A percentile compares a stretch with the other conserved stretches of the same genome.
phyloP scores from a whole-genome alignment of 2,113 vertebrate species.

The Oophaga pumilio region DNA sequence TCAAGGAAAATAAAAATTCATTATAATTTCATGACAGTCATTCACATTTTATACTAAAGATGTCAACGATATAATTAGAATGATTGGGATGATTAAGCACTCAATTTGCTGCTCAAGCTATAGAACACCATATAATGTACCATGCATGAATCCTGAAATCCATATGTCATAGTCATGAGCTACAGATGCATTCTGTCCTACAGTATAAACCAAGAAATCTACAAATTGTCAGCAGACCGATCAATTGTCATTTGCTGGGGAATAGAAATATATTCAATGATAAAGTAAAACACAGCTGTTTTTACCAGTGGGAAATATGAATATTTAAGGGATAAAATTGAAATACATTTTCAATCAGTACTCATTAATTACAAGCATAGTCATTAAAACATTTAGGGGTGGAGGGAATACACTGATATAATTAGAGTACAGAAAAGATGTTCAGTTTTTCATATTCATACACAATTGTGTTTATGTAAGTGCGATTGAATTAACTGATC shows the following conservation, averaged over 20 bases:
- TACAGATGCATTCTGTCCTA: not conserved
- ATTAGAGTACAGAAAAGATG: conserved; percentile 33
- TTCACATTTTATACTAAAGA: not conserved
- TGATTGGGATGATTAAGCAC: not conserved
- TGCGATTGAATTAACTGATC: conserved; percentile 52
- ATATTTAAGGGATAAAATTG: conserved; percentile 22
- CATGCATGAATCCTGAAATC: not conserved
- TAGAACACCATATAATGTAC: not conserved
- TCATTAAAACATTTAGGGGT: conserved; percentile 44
- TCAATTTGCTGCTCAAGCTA: not conserved
- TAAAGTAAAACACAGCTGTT: conserved; percentile 38
- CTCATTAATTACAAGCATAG: conserved; percentile 44
- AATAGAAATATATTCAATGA: not conserved
- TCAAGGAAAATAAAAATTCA: not conserved
- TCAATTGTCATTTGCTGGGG: conserved; percentile 27
- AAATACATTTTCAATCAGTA: conserved; percentile 38
- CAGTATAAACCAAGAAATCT: not conserved
- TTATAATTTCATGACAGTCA: not conserved
- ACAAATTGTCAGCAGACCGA: not conserved
- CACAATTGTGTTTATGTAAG: conserved; percentile 54
- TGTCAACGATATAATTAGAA: conserved; percentile 18
- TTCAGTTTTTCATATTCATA: conserved; percentile 38
- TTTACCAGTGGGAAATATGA: conserved; percentile 24
- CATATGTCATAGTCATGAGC: conserved; percentile 24
- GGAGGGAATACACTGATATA: conserved; percentile 27